Evolutionary conservation across 2,797 vertebrate genomes (phyloP).

Genomic region (Neomorphus geoffroyi): DNA sequence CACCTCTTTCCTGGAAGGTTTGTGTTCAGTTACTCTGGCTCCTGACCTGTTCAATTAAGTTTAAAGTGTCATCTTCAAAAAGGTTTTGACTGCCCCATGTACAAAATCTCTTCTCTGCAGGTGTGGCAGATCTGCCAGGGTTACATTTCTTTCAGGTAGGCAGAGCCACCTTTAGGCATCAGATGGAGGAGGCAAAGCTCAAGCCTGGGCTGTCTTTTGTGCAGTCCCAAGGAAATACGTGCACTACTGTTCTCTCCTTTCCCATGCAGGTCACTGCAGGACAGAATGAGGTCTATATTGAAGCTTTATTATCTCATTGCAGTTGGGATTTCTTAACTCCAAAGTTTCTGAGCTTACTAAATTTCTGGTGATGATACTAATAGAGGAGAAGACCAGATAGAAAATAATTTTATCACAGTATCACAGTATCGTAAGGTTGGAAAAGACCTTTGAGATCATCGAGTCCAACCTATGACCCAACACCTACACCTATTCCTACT

Average conservation of each 20-base stretch:
- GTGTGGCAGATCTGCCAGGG: background rate
- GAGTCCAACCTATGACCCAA: too few species aligned
- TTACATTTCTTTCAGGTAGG: background rate
- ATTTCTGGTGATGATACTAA: background rate
- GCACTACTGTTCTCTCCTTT: background rate
- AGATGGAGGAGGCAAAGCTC: background rate
- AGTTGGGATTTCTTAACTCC: background rate
- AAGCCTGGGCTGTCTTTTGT: background rate
- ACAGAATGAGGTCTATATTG: background rate
- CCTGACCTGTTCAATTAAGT: background rate
- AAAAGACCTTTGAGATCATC: too few species aligned
- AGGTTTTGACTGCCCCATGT: background rate
- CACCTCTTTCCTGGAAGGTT: background rate
- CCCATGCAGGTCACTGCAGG: background rate
- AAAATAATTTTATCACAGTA: background rate
- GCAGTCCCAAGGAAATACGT: background rate
- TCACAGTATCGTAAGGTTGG: too few species aligned
- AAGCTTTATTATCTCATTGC: background rate
- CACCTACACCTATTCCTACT: too few species aligned
- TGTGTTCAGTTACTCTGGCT: background rate
- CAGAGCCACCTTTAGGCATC: background rate
- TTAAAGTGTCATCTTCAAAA: background rate
- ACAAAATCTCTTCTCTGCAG: background rate
- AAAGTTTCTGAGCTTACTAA: background rate
- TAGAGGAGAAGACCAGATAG: background rate